Evolutionary conservation across 2,797 vertebrate species (phyloP), one percentile per base, ranked within the genome.

Genomic region (Loriculus beryllinus): DNA sequence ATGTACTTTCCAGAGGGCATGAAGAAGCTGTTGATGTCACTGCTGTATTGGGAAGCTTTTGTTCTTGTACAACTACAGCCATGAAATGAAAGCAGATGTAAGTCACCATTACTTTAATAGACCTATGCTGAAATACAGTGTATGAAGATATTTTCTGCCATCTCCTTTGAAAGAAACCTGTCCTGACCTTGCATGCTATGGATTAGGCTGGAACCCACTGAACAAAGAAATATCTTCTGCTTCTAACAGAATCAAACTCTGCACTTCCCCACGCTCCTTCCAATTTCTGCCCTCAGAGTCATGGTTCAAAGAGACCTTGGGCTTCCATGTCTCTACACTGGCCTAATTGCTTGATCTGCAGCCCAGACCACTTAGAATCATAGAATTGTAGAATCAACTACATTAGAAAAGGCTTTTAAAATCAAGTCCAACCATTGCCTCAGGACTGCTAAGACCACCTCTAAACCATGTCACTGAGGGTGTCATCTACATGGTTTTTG

Each of bases 121-220:
- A 82, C 22, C 16, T 22, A 2, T 43, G 35, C 47, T 79, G 56
- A 82, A 93, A 52, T 63, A 70, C 26, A 48, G 33, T 0, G 0
- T 45, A 17, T 56, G 33, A 86, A 87, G 39, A 18, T 86, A 40
- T 49, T 93, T 92, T 90, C 40, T 94, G 26, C 28, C 7, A 4
- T 81, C 29, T 62, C 39, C 69, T 94, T 92, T 88, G 71, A 93
- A 80, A 65, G n/a, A 93, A 88, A 84, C 33, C n/a, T 90, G 68
- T 62, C 39, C 43, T 86, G 86, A 88, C 64, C 67, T 77, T 77
- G 74, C 86, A 43, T 82, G 83, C 65, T 80, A 11, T 74, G 48
- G 45, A 93, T n/a, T 48, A 62, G 74, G 21, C 78, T 92, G 51
- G 29, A 84, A 82, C 33, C 19, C 14, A 16, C 25, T 20, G 31